A percentile compares a stretch with the other conserved stretches of the same genome.
Conservation (phyloP, 2,797 vertebrate species). For the Lacerta viridis region DNA sequence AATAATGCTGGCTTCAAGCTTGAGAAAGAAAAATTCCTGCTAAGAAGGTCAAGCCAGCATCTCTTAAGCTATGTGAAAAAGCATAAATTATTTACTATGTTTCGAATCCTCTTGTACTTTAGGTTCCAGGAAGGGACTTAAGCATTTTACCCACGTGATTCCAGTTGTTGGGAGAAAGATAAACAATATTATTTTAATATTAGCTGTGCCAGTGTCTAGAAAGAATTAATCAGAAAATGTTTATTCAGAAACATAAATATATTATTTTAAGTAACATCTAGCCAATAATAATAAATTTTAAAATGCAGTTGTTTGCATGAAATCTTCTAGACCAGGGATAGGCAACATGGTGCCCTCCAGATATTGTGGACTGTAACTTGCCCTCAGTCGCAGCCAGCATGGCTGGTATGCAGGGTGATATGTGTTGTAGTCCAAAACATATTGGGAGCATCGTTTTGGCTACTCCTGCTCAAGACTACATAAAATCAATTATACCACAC, state of each 20-base stretch:
- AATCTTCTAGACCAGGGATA: neutral
- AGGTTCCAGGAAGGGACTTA: conserved; percentile 32
- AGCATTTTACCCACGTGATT: conserved; percentile 40
- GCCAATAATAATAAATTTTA: neutral
- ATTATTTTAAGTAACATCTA: conserved; percentile 13
- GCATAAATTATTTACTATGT: conserved; percentile 43
- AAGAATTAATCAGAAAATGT: neutral
- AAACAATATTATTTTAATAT: conserved; percentile 19
- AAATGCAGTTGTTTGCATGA: neutral
- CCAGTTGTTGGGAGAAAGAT: conserved; percentile 31
- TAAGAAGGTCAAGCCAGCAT: conserved; percentile 23
- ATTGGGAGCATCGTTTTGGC: neutral
- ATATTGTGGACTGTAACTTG: neutral
- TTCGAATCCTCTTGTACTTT: conserved; percentile 40
- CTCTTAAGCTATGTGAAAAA: conserved; percentile 34
- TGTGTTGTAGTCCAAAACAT: neutral
- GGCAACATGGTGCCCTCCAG: neutral
- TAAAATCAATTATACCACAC: no score
- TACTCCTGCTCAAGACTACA: neutral
- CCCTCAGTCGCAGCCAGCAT: no score
- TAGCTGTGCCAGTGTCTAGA: neutral
- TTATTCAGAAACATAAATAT: neutral
- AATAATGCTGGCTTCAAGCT: conserved; percentile 33
- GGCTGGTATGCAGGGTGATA: no score
- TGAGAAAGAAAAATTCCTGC: conserved; percentile 35